Percentiles rank a stretch among this genome's conserved stretches.
phyloP scores from a whole-genome alignment of 2,113 vertebrate species.

The Colius striatus region DNA sequence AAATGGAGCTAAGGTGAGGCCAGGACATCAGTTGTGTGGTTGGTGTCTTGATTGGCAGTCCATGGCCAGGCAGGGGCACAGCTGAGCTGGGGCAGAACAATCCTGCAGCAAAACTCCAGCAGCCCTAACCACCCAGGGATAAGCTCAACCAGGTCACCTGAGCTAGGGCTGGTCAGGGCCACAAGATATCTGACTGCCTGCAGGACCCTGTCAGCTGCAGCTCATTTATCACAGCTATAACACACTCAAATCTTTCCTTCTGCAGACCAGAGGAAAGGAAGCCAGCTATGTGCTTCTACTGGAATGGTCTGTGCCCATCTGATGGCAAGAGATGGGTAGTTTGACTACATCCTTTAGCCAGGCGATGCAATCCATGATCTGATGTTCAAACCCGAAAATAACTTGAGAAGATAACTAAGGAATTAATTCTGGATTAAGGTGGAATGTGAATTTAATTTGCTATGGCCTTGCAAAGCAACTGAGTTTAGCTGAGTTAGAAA shows the following conservation, averaged over 20 bases:
- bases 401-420: background rate
- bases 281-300: accelerated
- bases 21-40: no score
- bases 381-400: background rate
- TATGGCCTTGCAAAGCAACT: background rate
- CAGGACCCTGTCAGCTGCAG: background rate
- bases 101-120: background rate
- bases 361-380: background rate
- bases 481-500: background rate
- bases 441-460: background rate
- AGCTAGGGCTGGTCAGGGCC: background rate
- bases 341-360: background rate
- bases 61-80: accelerated
- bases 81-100: background rate
- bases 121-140: no score
- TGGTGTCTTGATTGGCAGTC: background rate
- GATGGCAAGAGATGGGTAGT: background rate
- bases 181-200: background rate
- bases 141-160: background rate
- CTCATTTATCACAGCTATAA: background rate
- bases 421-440: background rate
- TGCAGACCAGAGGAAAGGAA: background rate
- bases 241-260: background rate
- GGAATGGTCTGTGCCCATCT: background rate
- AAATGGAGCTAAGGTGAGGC: accelerated